phyloP scores from a whole-genome alignment of 2,113 vertebrate genomes.

The Electrona antarctica region DNA sequence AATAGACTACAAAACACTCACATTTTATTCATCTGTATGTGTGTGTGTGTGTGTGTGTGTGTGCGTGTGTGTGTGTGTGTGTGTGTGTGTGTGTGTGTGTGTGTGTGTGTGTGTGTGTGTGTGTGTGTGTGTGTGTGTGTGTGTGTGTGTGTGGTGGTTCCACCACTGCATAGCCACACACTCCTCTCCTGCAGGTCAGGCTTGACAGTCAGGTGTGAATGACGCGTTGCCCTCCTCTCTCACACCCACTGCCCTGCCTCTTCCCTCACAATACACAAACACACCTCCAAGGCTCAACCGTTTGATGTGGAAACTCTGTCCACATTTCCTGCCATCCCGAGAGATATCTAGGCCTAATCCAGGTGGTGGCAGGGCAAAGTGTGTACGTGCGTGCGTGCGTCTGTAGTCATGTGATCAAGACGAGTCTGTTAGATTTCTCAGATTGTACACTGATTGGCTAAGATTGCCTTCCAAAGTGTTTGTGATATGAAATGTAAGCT shows the following conservation, averaged over 20 bases:
- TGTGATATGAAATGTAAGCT: too few species aligned
- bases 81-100: too few species aligned
- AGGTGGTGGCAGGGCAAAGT: slow-evolving; percentile 15
- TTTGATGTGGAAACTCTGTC: slow-evolving; percentile 73
- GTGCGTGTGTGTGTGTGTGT: too few species aligned
- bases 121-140: slow-evolving; percentile 39
- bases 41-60: too few species aligned
- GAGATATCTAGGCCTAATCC: slow-evolving; percentile 47
- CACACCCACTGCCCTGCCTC: slow-evolving; percentile 46
- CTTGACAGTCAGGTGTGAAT: slow-evolving; percentile 69
- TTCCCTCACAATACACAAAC: slow-evolving; percentile 69
- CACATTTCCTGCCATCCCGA: slow-evolving; percentile 66
- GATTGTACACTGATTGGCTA: too few species aligned
- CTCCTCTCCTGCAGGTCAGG: slow-evolving; percentile 48
- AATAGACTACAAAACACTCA: too few species aligned
- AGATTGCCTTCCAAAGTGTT: too few species aligned
- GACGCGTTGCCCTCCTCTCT: slow-evolving; percentile 56
- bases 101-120: too few species aligned
- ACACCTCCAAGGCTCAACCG: slow-evolving; percentile 38
- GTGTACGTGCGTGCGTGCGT: too few species aligned
- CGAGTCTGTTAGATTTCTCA: too few species aligned
- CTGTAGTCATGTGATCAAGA: too few species aligned
- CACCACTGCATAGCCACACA: slow-evolving; percentile 47
- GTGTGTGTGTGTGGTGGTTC: slow-evolving; percentile 33
- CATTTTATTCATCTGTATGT: too few species aligned